Percentiles rank a stretch among this genome's conserved stretches.
Evolutionary conservation across 1,140 invertebrate genomes (phyloP).

Genomic region (Drosophila tsacasi): DNA sequence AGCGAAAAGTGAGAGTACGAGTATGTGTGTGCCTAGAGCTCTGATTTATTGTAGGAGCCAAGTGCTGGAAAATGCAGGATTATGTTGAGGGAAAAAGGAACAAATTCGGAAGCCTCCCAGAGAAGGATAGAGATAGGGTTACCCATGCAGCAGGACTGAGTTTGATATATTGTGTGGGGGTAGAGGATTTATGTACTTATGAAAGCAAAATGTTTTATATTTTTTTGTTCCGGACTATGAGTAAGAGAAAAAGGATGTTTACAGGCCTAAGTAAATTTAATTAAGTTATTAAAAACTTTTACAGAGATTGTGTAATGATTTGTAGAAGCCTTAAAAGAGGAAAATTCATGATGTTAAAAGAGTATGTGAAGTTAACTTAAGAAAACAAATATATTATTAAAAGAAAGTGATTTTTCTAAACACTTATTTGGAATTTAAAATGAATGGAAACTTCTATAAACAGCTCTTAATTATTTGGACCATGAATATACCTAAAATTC

Average conservation of each 20-base stretch:
- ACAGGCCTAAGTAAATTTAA: constrained; percentile 13
- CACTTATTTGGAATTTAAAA: neutral
- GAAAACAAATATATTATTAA: no score
- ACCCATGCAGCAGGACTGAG: neutral
- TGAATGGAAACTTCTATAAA: neutral
- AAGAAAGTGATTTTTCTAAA: neutral
- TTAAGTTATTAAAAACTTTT: neutral
- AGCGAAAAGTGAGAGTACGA: constrained; percentile 28
- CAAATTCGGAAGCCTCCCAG: neutral
- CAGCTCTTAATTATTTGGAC: neutral
- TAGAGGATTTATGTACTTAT: constrained; percentile 10
- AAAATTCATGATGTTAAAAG: neutral
- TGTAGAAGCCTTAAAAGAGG: neutral
- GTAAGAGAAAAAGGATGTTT: neutral
- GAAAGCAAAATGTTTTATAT: neutral
- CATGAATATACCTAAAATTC: neutral
- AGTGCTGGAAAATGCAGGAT: constrained; percentile 51
- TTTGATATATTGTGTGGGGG: constrained; percentile 23
- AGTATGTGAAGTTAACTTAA: no score
- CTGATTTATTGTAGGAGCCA: constrained; percentile 60
- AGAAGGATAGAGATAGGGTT: neutral
- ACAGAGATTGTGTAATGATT: neutral
- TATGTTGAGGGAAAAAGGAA: neutral
- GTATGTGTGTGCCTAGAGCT: constrained; percentile 35
- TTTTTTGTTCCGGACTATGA: neutral